Evolutionary conservation across 2,888 invertebrate genomes (phyloP).

Genomic region (Alentia gelatinosa): DNA sequence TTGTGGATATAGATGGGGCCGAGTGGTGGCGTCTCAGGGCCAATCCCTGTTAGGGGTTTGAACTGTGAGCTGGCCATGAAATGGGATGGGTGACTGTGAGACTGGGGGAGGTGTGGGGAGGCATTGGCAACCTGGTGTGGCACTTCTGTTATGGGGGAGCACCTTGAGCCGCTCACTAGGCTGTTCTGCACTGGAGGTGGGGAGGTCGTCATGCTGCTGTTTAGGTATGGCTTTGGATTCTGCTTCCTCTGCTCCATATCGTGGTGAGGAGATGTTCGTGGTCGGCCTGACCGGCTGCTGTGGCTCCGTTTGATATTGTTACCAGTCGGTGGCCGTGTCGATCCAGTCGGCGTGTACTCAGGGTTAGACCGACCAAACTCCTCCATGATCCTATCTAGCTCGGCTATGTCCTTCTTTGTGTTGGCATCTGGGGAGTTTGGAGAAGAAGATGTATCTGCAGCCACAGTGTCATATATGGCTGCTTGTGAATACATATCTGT

Average conservation of each 20-base stretch:
- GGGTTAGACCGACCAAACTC: constrained; percentile 68
- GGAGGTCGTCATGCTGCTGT: background rate
- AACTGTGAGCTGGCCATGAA: background rate
- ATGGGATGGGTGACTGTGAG: background rate
- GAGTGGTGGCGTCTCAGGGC: background rate
- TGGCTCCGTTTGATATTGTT: constrained; percentile 23
- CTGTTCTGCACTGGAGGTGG: constrained; percentile 21
- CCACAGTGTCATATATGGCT: background rate
- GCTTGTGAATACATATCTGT: background rate
- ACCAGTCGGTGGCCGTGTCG: constrained; percentile 3
- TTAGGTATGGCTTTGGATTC: background rate
- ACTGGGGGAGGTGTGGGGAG: background rate
- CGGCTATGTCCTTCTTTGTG: constrained; percentile 63
- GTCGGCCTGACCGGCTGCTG: constrained; percentile 9
- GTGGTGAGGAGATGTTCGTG: background rate
- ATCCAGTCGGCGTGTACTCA: background rate
- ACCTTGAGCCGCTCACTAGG: constrained; percentile 26
- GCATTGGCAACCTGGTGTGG: background rate
- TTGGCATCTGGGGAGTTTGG: background rate
- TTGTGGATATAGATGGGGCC: constrained; percentile 11
- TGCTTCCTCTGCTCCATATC: background rate
- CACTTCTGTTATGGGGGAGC: constrained; percentile 43
- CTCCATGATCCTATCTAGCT: constrained; percentile 69
- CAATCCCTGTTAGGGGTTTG: background rate
- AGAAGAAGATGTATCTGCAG: background rate